Percentiles rank a stretch among this genome's conserved stretches.
Evolutionary conservation across 2,113 vertebrate species (phyloP).

Genomic region (Bambusicola thoracicus): DNA sequence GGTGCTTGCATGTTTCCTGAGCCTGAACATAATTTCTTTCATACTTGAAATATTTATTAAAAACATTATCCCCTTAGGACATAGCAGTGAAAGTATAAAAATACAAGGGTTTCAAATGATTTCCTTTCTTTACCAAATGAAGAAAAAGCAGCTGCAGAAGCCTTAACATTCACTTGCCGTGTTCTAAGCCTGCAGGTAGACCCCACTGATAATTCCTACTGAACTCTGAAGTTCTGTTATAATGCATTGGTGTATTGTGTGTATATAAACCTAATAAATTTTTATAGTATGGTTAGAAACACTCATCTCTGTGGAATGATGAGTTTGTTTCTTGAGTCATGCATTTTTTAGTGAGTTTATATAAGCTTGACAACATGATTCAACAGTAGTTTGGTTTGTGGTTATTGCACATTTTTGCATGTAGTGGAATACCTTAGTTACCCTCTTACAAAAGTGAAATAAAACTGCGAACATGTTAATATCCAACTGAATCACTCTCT

Average conservation of each 20-base stretch:
- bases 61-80: background rate
- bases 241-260: background rate
- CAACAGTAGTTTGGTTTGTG: background rate
- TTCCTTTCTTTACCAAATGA: background rate
- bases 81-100: background rate
- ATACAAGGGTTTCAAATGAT: background rate
- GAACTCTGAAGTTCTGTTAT: background rate
- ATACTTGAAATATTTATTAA: background rate
- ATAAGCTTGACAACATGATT: background rate
- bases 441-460: background rate
- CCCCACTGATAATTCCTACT: background rate
- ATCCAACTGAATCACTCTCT: background rate
- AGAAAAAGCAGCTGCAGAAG: background rate
- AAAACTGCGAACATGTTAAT: background rate
- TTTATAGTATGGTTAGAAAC: background rate
- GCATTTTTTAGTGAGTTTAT: background rate
- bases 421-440: background rate
- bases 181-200: background rate
- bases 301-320: background rate
- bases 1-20: background rate
- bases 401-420: too few relatives aligned
- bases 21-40: background rate
- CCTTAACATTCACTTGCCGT: background rate
- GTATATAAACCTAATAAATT: background rate
- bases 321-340: background rate